Base-by-base conservation (phyloP, 2,888 invertebrate species). In the Drosophila putrida region DNA sequence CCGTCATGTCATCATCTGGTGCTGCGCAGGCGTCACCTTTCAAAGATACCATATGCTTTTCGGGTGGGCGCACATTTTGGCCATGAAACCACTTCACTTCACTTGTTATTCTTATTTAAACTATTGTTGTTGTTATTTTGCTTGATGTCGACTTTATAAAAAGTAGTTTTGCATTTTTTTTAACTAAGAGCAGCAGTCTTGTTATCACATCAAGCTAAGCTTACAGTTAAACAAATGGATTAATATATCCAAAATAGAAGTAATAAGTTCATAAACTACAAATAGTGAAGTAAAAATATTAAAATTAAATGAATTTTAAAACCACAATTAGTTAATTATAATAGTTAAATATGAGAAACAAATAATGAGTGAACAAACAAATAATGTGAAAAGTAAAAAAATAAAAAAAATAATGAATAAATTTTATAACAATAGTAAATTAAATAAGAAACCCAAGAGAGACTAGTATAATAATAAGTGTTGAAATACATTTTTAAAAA, bases 21-120 rank as follows among this genome's bases (percentile, higher is more conserved):
- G 68, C 59, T 85, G 89, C 88, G 86, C 74, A 86, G 74, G 81
- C 70, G 63, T 88, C 66, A 66, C 82, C 74, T 81, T 76, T 76
- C 79, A 69, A 57, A 57, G 57, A 76, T 50, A 35, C 62, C 43
- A 59, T 25, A 58, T 41, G 44, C 35, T 73, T 58, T 50, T 58
- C 62, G 61, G 65, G 89, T 85, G 82, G 82, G 82, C 88, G 82
- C 69, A 50, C 59, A 61, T 82, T 88, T 82, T 82, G 86, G 88
- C 60, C 64, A 59, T 60, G 25, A 62, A 61, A 38, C 51, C 61
- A 62, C 59, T 46, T 50, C 31, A 50, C 66, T 49, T 57, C 47
- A 36, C 47, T 27, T 31, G 35, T 35, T 64, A 25, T 50, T 43
- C 25, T 8, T 55, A 33, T 59, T 59, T 28, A n/a, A 27, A 36